Conservation (phyloP, 2,797 vertebrate genomes). For the Macropodus opercularis region DNA sequence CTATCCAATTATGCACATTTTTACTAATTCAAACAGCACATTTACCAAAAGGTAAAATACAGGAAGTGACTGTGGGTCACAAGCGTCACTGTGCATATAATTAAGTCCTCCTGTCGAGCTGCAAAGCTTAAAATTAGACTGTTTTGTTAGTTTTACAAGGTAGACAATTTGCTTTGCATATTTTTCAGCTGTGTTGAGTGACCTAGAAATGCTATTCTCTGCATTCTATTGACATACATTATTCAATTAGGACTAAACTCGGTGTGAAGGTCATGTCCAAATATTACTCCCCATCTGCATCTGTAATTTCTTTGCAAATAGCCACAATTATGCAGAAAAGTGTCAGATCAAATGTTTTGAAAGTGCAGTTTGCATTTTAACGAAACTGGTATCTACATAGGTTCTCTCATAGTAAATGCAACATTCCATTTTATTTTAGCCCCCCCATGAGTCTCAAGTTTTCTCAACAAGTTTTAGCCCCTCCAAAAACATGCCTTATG, state of each 20-base stretch:
- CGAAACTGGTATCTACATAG: slow-evolving; percentile 4
- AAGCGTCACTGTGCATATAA: too few relatives aligned
- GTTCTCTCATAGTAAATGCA: not conserved
- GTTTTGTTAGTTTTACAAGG: too few relatives aligned
- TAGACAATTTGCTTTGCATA: too few relatives aligned
- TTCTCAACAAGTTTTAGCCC: slow-evolving; percentile 7
- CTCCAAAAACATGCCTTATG: slow-evolving; percentile 8
- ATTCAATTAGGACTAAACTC: not conserved
- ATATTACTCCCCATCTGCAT: slow-evolving; percentile 1
- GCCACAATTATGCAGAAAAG: not conserved
- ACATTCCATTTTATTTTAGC: not conserved
- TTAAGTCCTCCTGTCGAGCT: too few relatives aligned
- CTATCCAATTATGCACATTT: too few relatives aligned
- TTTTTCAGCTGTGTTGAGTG: too few relatives aligned
- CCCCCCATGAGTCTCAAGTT: not conserved
- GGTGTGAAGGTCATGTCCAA: not conserved
- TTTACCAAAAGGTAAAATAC: too few relatives aligned
- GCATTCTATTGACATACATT: not conserved
- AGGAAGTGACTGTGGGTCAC: too few relatives aligned
- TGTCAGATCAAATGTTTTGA: not conserved
- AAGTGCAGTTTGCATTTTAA: slow-evolving; percentile 2
- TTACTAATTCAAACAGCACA: too few relatives aligned
- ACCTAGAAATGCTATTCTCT: too few relatives aligned
- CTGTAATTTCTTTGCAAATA: not conserved
- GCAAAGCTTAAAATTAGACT: too few relatives aligned